A percentile compares a stretch with the other conserved stretches of the same genome.
Conservation (phyloP, 1,140 invertebrate species). For the Nephila pilipes region DNA sequence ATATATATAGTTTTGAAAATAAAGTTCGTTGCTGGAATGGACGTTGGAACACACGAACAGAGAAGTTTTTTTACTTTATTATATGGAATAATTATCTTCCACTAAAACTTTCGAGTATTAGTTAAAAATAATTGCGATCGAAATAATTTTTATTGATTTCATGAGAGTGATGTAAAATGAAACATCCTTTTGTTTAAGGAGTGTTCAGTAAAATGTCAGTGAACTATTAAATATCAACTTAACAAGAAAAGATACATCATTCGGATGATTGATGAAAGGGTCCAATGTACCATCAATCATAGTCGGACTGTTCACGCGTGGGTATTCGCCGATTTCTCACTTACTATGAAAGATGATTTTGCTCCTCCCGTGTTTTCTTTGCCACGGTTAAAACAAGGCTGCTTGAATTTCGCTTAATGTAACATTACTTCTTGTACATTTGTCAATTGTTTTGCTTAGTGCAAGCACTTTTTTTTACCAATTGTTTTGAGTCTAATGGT, state of each 20-base stretch:
- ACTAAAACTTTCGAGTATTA: too few relatives aligned
- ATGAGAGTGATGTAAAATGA: background rate
- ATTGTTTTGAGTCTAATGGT: too few relatives aligned
- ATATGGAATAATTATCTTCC: too few relatives aligned
- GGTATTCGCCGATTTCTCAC: background rate
- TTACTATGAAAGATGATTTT: background rate
- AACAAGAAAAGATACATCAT: constrained; percentile 42
- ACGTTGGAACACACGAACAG: too few relatives aligned
- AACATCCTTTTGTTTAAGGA: background rate
- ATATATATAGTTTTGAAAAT: too few relatives aligned
- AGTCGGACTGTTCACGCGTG: constrained; percentile 9
- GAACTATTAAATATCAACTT: constrained; percentile 48
- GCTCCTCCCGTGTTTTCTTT: background rate
- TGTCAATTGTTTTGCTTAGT: background rate
- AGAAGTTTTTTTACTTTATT: too few relatives aligned
- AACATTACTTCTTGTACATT: background rate
- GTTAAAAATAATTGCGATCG: too few relatives aligned
- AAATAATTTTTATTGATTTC: background rate
- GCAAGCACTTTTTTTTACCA: too few relatives aligned
- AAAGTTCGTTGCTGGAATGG: too few relatives aligned
- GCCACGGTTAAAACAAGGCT: background rate
- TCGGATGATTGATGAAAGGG: constrained; percentile 31
- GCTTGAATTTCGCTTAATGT: background rate
- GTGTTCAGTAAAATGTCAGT: background rate
- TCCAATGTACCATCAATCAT: constrained; percentile 23